Evolutionary conservation across 2,888 invertebrate genomes (phyloP), one percentile per base, ranked within the genome.

Genomic region (Criorhina ranunculi): DNA sequence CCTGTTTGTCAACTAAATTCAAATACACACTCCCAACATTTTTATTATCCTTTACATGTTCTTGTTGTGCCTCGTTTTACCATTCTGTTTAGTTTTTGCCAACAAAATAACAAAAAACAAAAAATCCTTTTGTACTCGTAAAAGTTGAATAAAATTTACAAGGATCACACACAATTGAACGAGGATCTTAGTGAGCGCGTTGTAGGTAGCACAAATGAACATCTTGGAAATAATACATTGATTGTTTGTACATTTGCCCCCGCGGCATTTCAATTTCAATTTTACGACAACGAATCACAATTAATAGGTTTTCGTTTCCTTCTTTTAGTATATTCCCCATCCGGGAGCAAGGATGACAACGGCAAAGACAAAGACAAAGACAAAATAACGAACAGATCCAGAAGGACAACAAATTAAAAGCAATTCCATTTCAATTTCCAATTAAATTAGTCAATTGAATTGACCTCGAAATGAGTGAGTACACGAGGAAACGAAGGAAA

Each of bases 391-490:
- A 35, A 15, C 33, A 55, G 49, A 70, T n/a, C 19, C 62, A 51
- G 44, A 82, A 72, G 82, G 77, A 82, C 64, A 82, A 82, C 77
- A 82, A 82, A 82, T 82, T 82, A 77, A 77, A 82, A 82, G 66
- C 82, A 77, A 77, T 77, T 82, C 72, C 82, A 77, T 82, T 82
- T 77, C 76, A 82, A 82, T 82, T 82, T 82, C 77, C 82, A 82
- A 77, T 82, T 82, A 72, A 82, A 81, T 82, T 77, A 82, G 72
- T 82, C 82, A 82, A 82, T 77, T 77, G 77, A 82, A 82, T 82
- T 82, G 77, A 77, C 82, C 82, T 82, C 82, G 77, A 82, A 82
- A 76, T 77, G 70, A 77, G 77, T 60, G 57, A 76, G 66, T 19
- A 70, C 44, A 19, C 9, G 78, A 46, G 33, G 24, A 55, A 46